Conservation (phyloP, 2,888 invertebrate genomes). For the Amphipyra berbera region DNA sequence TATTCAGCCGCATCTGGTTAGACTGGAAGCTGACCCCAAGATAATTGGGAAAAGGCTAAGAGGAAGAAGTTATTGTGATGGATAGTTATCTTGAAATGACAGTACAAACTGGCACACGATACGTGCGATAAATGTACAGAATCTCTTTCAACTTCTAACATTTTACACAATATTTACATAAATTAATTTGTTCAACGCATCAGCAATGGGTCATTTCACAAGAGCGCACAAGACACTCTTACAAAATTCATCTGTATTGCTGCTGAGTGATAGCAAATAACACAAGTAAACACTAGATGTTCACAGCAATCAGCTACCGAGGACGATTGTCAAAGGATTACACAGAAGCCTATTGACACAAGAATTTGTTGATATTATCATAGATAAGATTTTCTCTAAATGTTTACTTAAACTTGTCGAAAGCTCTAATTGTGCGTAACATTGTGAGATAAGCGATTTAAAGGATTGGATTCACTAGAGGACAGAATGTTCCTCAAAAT, state of each 20-base stretch:
- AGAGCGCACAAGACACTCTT: slow-evolving; percentile 61
- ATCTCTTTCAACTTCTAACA: slow-evolving; percentile 34
- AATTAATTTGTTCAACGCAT: slow-evolving; percentile 73
- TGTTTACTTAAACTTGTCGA: not conserved
- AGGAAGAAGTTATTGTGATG: too few species aligned
- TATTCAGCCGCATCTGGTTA: too few species aligned
- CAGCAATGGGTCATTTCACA: slow-evolving; percentile 55
- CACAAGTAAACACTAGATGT: slow-evolving; percentile 56
- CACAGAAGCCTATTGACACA: slow-evolving; percentile 27
- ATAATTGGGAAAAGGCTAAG: too few species aligned
- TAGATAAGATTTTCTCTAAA: slow-evolving; percentile 28
- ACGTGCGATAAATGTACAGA: not conserved
- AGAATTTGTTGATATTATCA: slow-evolving; percentile 35
- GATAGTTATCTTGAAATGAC: too few species aligned
- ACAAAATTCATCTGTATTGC: slow-evolving; percentile 66
- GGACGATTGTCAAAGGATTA: slow-evolving; percentile 49
- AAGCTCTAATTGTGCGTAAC: not conserved
- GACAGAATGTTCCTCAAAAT: too few species aligned
- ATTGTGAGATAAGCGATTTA: not conserved
- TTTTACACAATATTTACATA: slow-evolving; percentile 76
- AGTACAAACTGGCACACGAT: too few species aligned
- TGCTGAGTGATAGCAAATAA: slow-evolving; percentile 62
- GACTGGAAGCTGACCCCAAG: too few species aligned
- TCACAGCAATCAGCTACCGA: slow-evolving; percentile 56
- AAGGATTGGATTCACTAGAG: too few species aligned